phyloP scores from a whole-genome alignment of 2,113 vertebrate genomes.

The Acanthochromis polyacanthus region DNA sequence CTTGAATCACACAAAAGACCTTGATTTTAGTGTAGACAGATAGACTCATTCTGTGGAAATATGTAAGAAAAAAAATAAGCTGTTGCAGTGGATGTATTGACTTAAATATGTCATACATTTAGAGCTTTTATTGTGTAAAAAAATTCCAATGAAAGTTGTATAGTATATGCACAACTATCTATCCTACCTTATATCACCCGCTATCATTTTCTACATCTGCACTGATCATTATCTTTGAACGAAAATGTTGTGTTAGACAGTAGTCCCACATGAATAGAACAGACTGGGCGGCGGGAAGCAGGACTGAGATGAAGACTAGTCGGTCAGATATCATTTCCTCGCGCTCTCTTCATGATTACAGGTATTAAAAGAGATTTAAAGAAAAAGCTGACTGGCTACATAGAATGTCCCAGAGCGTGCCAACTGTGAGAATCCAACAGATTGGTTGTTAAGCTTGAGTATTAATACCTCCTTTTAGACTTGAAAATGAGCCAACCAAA shows the following conservation, averaged over 20 bases:
- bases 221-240: not conserved
- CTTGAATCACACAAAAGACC: not conserved
- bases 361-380: no score
- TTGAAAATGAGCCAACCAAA: constrained; percentile 7
- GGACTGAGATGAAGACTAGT: no score
- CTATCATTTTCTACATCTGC: not conserved
- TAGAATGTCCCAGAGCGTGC: not conserved
- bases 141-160: not conserved
- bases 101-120: not conserved
- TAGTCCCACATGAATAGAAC: no score
- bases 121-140: not conserved
- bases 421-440: not conserved
- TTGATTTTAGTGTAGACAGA: not conserved
- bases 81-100: no score
- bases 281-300: no score
- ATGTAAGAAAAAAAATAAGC: not conserved
- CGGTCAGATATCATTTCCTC: no score
- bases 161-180: not conserved
- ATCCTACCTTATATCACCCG: not conserved
- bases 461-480: not conserved
- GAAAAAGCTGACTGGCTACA: no score
- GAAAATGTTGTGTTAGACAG: not conserved
- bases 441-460: not conserved
- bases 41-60: not conserved
- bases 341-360: no score